A percentile compares a stretch with the other conserved stretches of the same genome.
phyloP scores from a whole-genome alignment of 2,888 invertebrate genomes.

The Tinea trinotella region DNA sequence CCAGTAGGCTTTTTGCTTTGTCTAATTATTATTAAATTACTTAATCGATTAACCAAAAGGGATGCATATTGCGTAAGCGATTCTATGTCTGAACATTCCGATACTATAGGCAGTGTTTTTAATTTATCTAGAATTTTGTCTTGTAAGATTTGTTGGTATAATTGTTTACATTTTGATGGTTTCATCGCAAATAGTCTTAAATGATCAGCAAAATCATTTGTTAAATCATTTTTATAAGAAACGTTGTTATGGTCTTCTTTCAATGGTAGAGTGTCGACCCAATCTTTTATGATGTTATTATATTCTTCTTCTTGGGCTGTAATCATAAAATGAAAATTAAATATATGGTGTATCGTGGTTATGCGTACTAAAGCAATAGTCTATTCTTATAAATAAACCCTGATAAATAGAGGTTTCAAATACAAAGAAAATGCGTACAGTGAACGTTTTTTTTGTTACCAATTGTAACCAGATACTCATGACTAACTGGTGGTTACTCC shows the following conservation, averaged over 20 bases:
- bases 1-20: neutral
- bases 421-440: too few species aligned
- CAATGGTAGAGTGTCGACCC: conserved; percentile 1
- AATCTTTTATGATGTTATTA: neutral
- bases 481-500: too few species aligned
- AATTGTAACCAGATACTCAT: too few species aligned
- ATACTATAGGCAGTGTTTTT: neutral
- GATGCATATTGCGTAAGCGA: neutral
- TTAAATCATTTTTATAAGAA: neutral
- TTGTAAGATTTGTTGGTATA: neutral
- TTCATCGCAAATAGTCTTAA: neutral
- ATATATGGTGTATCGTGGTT: neutral
- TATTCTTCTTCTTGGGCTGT: neutral
- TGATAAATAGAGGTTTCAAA: too few species aligned
- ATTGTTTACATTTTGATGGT: neutral
- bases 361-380: too few species aligned
- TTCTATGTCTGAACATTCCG: neutral
- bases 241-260: neutral
- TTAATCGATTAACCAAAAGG: neutral
- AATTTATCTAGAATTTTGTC: neutral
- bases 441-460: too few species aligned
- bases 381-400: too few species aligned
- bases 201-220: neutral
- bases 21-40: neutral
- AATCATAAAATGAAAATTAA: neutral